Evolutionary conservation across 2,888 invertebrate genomes (phyloP).

Genomic region (Microplitis manilae): DNA sequence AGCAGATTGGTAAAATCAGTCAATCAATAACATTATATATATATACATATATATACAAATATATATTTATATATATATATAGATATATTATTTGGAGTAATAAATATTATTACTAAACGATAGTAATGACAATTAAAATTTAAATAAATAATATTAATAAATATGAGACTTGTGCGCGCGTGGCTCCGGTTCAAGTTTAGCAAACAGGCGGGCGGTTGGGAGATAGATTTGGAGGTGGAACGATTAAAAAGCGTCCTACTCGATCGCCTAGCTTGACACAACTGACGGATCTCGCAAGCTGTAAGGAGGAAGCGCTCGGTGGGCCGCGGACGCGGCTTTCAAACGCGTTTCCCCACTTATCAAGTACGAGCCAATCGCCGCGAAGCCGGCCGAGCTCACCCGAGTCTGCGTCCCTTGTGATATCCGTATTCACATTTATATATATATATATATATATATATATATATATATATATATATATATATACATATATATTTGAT

Average conservation of each 20-base stretch:
- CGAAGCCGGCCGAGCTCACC: conserved; percentile 52
- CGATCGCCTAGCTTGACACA: conserved; percentile 72
- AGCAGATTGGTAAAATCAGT: not conserved
- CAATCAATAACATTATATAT: too few relatives aligned
- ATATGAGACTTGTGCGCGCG: conserved; percentile 20
- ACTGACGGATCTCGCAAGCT: conserved; percentile 63
- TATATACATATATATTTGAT: not conserved
- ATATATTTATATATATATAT: too few relatives aligned
- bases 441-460: not conserved
- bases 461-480: not conserved
- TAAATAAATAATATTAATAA: conserved; percentile 7
- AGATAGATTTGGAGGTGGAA: conserved; percentile 67
- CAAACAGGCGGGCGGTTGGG: conserved; percentile 57
- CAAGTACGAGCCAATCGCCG: conserved; percentile 60
- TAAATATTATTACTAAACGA: not conserved
- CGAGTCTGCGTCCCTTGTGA: conserved; percentile 50
- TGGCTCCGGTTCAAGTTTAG: conserved; percentile 41
- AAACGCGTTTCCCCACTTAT: conserved; percentile 58
- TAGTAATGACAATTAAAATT: not conserved
- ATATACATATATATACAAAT: too few relatives aligned
- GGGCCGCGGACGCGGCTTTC: conserved; percentile 61
- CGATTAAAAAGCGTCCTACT: conserved; percentile 70
- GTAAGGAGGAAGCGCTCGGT: conserved; percentile 50
- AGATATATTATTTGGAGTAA: too few relatives aligned
- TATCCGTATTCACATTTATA: conserved; percentile 19